Conservation (phyloP, 2,888 invertebrate genomes). For the Tenthredo distinguenda region DNA sequence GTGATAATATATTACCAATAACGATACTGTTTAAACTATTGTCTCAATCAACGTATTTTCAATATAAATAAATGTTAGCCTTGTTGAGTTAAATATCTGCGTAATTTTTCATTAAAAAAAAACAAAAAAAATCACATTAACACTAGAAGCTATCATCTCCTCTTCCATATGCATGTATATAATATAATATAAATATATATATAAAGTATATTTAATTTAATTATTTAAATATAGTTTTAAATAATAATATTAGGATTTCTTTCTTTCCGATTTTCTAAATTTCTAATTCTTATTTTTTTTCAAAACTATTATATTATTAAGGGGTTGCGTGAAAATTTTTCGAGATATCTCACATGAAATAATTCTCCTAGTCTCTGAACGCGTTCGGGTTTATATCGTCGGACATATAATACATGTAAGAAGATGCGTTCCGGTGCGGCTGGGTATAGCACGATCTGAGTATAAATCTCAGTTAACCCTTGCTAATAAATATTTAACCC, state of each 20-base stretch:
- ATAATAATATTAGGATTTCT: not conserved
- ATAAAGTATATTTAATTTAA: not conserved
- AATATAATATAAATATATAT: not conserved
- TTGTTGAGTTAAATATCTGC: conserved; percentile 76
- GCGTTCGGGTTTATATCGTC: not conserved
- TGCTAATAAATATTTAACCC: conserved; percentile 78
- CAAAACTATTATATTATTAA: not conserved
- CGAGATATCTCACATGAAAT: not conserved
- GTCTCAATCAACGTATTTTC: conserved; percentile 79
- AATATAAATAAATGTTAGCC: conserved; percentile 79
- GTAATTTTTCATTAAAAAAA: conserved; percentile 55
- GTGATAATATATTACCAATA: conserved; percentile 78
- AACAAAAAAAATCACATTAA: not conserved
- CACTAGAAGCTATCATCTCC: not conserved
- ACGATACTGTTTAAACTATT: conserved; percentile 78
- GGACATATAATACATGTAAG: not conserved
- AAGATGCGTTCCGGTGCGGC: not conserved
- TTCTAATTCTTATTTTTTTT: not conserved
- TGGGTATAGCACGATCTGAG: conserved; percentile 54
- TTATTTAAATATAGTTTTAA: too few species aligned
- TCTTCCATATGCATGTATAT: not conserved
- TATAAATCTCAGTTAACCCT: conserved; percentile 78
- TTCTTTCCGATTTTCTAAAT: not conserved
- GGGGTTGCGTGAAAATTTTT: not conserved
- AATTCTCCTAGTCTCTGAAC: not conserved